Base-by-base conservation (phyloP, 2,888 invertebrate species). In the Cephalotes varians region DNA sequence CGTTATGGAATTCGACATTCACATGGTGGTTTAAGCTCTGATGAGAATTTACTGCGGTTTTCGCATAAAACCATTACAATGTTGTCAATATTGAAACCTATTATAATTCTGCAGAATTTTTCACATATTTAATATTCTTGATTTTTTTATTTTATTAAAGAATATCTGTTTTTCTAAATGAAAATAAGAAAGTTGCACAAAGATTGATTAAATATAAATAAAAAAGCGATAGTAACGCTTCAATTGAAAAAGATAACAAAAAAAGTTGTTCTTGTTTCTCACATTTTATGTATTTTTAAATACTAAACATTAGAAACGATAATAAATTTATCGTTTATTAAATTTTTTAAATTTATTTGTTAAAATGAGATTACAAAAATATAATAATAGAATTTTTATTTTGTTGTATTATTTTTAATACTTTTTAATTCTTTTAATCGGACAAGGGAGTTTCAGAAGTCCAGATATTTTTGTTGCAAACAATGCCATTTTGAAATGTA, bases 1-100 rank as follows among this genome's bases (percentile, higher is more conserved):
- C 28, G 51, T 67, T 56, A 54, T 77, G 69, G 69, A 77, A 77
- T 77, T 69, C 18, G 31, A 56, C 40, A 31, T 47, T 77, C 31
- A 69, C 54, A 31, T 67, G 7, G 54, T 31, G 21, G 12, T 77
- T 77, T 77, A 77, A 54, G 28, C 10, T 18, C 28, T 10, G 40
- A 67, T n/a, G 28, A 31, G 15, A 51, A 76, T 76, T 65, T 76
- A 65, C 40, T 37, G 49, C 5, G 51, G 18, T 40, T 76, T 76
- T 67, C 6, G 40, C 40, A 67, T 76, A 67, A 31, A 51, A 10
- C 31, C 40, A 67, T 54, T 73, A 51, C 21, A 21, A 60, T 3
- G 5, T 54, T 40, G 28, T 40, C 51, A 67, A 77, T 54, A 76
- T 76, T 37, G 51, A 28, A 51, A 51, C 7, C 7, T 51, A 62